Evolutionary conservation across 2,888 invertebrate species (phyloP), one percentile per base, ranked within the genome.

Genomic region (Tanaodytes sp.): DNA sequence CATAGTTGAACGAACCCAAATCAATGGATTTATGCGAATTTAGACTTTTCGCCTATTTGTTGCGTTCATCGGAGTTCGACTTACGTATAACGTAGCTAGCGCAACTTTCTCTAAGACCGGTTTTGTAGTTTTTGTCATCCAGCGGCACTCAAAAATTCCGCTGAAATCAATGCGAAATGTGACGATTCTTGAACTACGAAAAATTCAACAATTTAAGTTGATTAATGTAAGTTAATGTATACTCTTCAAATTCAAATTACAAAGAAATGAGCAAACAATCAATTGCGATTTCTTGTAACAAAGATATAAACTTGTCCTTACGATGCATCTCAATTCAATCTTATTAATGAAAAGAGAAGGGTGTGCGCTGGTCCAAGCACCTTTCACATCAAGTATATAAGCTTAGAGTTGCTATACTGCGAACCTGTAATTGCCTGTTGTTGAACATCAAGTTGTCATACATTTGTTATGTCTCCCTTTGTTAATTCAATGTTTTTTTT

Each of bases 61-160:
- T 57, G 45, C 49, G 51, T 57, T 43, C 37, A 57, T 43, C 14
- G 15, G n/a, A n/a, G n/a, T n/a, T n/a, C n/a, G n/a, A n/a, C n/a
- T n/a, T n/a, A n/a, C n/a, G n/a, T n/a, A n/a, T n/a, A n/a, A n/a
- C 30, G 27, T 36, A 8, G 15, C 54, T 67, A 67, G 62, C 54
- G 40, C 59, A 66, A 66, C 67, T 67, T 67, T 67, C 67, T 62
- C 61, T 67, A 67, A 67, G 57, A 67, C 67, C 67, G 67, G 67
- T 67, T 67, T 27, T 49, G 48, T 49, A 30, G 15, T 48, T 55
- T 55, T 61, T 45, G 61, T 48, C 16, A 67, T 54, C 30, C 49
- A 27, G 14, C 48, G 36, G 42, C 48, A 42, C n/a, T 23, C 49
- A 61, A 67, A 67, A 61, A 54, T 61, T 61, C 45, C 55, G 18